Evolutionary conservation across 1,140 invertebrate species (phyloP), one percentile per base, ranked within the genome.

Genomic region (Dreissena polymorpha): DNA sequence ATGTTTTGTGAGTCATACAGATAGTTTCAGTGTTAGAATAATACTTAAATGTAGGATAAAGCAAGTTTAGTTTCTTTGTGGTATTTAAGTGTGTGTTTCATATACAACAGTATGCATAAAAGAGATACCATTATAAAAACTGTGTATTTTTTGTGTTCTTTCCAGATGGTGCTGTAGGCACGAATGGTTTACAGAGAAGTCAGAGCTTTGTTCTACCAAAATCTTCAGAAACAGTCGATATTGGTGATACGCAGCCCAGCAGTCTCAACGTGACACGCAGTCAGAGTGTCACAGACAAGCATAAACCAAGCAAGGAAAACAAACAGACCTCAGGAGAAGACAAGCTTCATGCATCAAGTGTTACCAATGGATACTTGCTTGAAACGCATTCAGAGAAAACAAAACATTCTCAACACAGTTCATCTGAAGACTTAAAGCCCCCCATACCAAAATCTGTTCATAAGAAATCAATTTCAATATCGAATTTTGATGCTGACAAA

Each of bases 261-360:
- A 16, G 16, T 64, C 23, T 25, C 29, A 27, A 13, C 21, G 63
- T 74, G 10, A 50, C 51, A 14, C 57, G 79, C 18, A 82, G 79
- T 74, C 71, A 74, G 6, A 82, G 79, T 68, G 79, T 82, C 0
- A 67, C 71, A 73, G 79, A 74, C n/a, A 82, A 82, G 39, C 70
- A 60, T 14, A 18, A 49, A 64, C 49, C 14, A 55, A 18, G 53
- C 14, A 57, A 23, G 49, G 25, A 39, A 53, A 29, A 10, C 25
- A 60, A 57, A 57, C 0, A 74, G 63, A 51, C 12, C 14, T 67
- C 27, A 76, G 6, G 18, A 67, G 57, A 39, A 39, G 39, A 39
- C 8, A 8, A 39, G 39, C 39, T 39, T 5, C 39, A 39, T 39
- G 39, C 39, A 39, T 39, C 39, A 5, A 39, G 39, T 39, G 39